Conservation (phyloP, 1,140 invertebrate species). For the Magallana gigas region DNA sequence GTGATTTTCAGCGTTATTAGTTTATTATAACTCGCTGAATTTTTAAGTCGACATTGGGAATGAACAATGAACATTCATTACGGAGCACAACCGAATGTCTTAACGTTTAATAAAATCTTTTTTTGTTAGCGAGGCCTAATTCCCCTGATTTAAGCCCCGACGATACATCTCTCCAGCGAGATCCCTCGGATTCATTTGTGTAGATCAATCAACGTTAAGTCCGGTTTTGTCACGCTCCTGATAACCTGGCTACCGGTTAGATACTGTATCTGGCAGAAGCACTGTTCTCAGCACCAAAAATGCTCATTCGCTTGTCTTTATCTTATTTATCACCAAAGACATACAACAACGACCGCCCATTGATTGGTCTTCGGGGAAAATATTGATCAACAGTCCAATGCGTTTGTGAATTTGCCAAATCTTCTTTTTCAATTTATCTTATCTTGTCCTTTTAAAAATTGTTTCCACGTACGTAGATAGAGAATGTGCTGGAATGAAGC, state of each 20-base stretch:
- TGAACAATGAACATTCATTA: conserved; percentile 31
- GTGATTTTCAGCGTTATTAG: conserved; percentile 30
- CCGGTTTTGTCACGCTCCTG: conserved; percentile 23
- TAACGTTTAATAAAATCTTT: conserved; percentile 35
- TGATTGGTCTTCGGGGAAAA: neutral
- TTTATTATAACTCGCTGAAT: conserved; percentile 36
- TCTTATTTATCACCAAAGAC: conserved; percentile 36
- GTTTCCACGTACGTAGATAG: conserved; percentile 11
- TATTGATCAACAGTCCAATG: conserved; percentile 23
- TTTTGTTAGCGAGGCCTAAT: conserved; percentile 30
- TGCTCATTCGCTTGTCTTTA: conserved; percentile 30
- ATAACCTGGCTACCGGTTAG: conserved; percentile 16
- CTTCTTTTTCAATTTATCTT: conserved; percentile 30
- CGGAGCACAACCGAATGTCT: conserved; percentile 16
- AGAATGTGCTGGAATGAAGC: neutral
- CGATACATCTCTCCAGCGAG: neutral
- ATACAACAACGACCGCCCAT: neutral
- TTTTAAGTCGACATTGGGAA: conserved; percentile 13
- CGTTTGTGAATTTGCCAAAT: conserved; percentile 15
- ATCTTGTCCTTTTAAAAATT: conserved; percentile 25
- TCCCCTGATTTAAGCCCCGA: conserved; percentile 24
- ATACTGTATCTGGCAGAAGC: conserved; percentile 14
- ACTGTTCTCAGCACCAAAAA: conserved; percentile 33
- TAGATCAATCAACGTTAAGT: conserved; percentile 36
- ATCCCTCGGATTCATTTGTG: conserved; percentile 23